Evolutionary conservation across 2,113 vertebrate genomes (phyloP), one percentile per base, ranked within the genome.

Genomic region (Chinchilla lanigera): DNA sequence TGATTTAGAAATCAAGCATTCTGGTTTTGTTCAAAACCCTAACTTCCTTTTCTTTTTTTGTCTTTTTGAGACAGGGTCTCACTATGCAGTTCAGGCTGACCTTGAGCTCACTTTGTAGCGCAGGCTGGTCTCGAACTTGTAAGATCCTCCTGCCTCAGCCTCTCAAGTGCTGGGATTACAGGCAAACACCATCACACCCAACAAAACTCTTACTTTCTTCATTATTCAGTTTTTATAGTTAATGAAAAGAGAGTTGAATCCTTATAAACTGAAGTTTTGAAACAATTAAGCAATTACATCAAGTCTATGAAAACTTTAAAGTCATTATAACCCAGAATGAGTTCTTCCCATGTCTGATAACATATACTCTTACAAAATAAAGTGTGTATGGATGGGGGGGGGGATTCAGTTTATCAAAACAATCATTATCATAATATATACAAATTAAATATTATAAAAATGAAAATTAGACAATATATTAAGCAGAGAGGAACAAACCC

Each of bases 211-310:
- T 82, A 38, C 35, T 88, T 80, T 89, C 11, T 22, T 94, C 80
- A 75, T 41, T 22, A 94, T 89, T 95, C 58, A 75, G 7, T 85
- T 94, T 61, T 71, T 88, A 58, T 19, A 52, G 65, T 86, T 93
- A 90, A 92, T 78, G 30, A 94, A 94, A 95, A 54, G 47, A 88
- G 50, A 58, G 58, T 33, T 90, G 63, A 12, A 91, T 63, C 50
- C 22, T 58, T 3, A 75, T 20, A 80, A 92, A 92, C 19, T 92
- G 38, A 94, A 61, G 54, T 88, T 96, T 89, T 56, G 63, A 94
- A 96, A 94, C 17, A 84, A 96, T 84, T 86, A 95, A 69, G 35
- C 16, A 61, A 87, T 54, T 93, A 89, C 91, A 87, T 90, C 35
- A 93, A 93, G 91, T 93, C 52, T 50, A 86, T 35, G 58, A 86